Conservation (phyloP, 2,113 vertebrate species). For the Onychostoma macrolepis region DNA sequence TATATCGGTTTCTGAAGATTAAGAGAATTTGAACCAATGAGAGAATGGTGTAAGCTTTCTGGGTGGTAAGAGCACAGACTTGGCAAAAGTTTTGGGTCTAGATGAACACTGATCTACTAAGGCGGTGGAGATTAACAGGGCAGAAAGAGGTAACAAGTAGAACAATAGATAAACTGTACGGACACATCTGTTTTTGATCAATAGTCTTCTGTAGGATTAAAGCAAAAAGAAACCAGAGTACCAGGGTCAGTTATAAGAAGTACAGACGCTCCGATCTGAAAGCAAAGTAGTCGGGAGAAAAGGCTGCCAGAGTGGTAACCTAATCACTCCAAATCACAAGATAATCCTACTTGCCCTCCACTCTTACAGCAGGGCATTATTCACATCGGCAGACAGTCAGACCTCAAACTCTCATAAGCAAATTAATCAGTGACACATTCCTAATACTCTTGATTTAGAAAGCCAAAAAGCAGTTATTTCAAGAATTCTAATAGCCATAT, state of each 20-base stretch:
- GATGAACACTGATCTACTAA: conserved; percentile 51
- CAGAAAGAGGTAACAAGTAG: conserved; percentile 54
- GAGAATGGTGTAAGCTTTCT: conserved; percentile 41
- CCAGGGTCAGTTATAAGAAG: conserved; percentile 58
- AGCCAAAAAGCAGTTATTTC: conserved; percentile 25
- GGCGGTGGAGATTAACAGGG: conserved; percentile 36
- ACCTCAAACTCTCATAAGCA: not conserved
- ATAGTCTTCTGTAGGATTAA: conserved; percentile 57
- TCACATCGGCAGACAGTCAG: conserved; percentile 36
- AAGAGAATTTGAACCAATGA: conserved; percentile 18
- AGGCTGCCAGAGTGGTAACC: conserved; percentile 61
- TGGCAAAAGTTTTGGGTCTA: not conserved
- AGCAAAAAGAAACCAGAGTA: conserved; percentile 60
- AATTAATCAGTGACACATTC: conserved; percentile 47
- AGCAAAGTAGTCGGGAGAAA: conserved; percentile 35
- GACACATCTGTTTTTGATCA: conserved; percentile 74
- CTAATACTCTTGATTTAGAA: conserved; percentile 39
- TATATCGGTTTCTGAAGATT: not conserved
- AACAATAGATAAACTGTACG: conserved; percentile 72
- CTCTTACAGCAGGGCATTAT: conserved; percentile 32
- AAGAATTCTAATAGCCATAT: conserved; percentile 28
- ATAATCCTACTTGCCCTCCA: conserved; percentile 54
- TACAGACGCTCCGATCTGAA: conserved; percentile 54
- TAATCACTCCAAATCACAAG: conserved; percentile 56
- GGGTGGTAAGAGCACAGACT: conserved; percentile 48